Evolutionary conservation across 2,113 vertebrate genomes (phyloP).

Genomic region (Hemichromis elongatus): DNA sequence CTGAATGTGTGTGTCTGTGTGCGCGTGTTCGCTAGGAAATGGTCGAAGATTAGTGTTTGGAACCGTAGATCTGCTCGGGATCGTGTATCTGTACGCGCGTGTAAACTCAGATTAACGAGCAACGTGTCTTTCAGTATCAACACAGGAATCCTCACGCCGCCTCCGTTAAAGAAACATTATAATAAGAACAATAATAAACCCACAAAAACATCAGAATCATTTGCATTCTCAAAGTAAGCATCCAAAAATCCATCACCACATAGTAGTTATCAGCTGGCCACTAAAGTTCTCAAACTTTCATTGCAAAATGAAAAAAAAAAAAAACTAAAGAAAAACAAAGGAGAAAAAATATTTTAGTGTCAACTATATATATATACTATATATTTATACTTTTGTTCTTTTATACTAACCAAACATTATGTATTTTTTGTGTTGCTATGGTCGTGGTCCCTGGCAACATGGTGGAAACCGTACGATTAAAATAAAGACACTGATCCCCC

Average conservation of each 20-base stretch:
- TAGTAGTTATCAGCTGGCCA: conserved; percentile 29
- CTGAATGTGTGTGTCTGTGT: not conserved
- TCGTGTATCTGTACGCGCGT: not conserved
- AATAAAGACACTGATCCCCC: conserved; percentile 60
- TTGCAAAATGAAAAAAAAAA: not conserved
- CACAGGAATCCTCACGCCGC: not conserved
- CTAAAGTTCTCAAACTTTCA: conserved; percentile 41
- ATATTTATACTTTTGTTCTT: conserved; percentile 68
- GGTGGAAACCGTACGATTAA: conserved; percentile 48
- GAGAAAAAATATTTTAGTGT: conserved; percentile 48
- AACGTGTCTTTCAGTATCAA: conserved; percentile 47
- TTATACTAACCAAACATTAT: conserved; percentile 46
- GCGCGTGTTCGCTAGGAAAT: conserved; percentile 1
- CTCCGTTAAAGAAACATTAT: not conserved
- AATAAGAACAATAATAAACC: not conserved
- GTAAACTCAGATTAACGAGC: conserved; percentile 49
- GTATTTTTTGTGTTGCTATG: conserved; percentile 45
- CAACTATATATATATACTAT: conserved; percentile 68
- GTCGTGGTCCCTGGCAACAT: conserved; percentile 56
- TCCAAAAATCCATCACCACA: conserved; percentile 52
- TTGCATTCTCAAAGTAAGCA: conserved; percentile 51
- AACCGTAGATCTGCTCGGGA: not conserved
- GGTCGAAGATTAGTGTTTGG: not conserved
- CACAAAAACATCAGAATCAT: conserved; percentile 32
- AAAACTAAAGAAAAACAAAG: not conserved